Base-by-base conservation (phyloP, 37 sponge, comb jelly and placozoan genomes). In the Ianthella basta region DNA sequence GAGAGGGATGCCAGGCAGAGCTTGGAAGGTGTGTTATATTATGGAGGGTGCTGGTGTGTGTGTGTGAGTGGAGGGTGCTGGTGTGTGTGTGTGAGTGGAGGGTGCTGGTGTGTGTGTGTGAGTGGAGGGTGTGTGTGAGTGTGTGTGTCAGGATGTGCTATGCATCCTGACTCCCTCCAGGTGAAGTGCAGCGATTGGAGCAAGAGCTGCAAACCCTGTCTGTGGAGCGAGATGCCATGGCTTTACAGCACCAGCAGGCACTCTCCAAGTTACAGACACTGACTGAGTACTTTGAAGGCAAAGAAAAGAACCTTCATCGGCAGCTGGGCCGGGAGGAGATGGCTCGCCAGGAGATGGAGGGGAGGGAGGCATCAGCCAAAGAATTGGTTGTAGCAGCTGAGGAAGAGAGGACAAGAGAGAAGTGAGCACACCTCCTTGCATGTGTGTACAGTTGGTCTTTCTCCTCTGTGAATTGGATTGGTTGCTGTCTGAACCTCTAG, bases 221-320 rank as follows among this genome's bases (percentile, higher is more conserved):
- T 30, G 50, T 2, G 18, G 55, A 86, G 56, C 25, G 29, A 32
- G 82, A 85, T 30, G 63, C 24, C 3, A 35, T 81, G 6, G 25
- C 55, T 6, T 19, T 72, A 13, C 67, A 86, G 70, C 82, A 82
- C 23, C 78, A 64, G 44, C 85, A 86, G 72, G 73, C 79, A 20
- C 82, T 87, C 41, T 78, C 81, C 38, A 93, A 93, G 56, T 80
- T 87, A 69, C 79, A 84, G 59, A 74, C 84, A 38, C 41, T 93
- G 55, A 93, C 87, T 15, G 93, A 93, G 78, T 89, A 89, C 80
- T 93, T 89, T 84, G 89, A 93, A 54, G 55, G 84, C 79, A 89
- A 89, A 79, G 93, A 93, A 44, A 55, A 34, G 14, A 53, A 55
- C 14, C 83, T 93, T 0, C 93, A 93, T 65, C 59, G 82, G 25